phyloP scores from a whole-genome alignment of 2,113 vertebrate genomes.

The Ammodytes marinus region DNA sequence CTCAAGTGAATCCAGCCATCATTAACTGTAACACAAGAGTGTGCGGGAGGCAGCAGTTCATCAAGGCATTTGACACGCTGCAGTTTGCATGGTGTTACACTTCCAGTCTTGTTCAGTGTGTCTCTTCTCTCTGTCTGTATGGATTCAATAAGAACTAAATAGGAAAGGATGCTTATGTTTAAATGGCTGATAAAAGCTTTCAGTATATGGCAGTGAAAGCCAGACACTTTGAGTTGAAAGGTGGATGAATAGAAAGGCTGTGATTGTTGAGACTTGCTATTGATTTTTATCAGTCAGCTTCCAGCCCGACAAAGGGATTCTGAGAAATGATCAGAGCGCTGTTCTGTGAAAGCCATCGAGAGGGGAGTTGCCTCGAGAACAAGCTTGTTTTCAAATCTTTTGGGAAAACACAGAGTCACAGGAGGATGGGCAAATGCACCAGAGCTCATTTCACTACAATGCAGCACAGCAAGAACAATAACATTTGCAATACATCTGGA shows the following conservation, averaged over 20 bases:
- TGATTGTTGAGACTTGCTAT: slow-evolving; percentile 23
- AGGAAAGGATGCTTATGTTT: slow-evolving; percentile 8
- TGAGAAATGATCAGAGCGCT: slow-evolving; percentile 15
- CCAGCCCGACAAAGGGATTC: slow-evolving; percentile 21
- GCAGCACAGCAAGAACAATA: neutral
- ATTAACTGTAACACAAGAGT: too few species aligned
- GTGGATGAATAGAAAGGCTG: slow-evolving; percentile 13
- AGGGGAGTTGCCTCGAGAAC: slow-evolving; percentile 16
- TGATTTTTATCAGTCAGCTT: slow-evolving; percentile 35
- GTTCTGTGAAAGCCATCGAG: neutral
- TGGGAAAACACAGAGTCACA: neutral
- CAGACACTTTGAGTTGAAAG: slow-evolving; percentile 5
- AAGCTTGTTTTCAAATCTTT: slow-evolving; percentile 27
- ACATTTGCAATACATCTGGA: neutral
- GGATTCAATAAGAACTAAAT: slow-evolving; percentile 9
- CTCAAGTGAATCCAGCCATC: too few species aligned
- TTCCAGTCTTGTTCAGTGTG: neutral
- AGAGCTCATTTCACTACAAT: neutral
- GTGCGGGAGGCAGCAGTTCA: too few species aligned
- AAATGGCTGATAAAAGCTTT: slow-evolving; percentile 27
- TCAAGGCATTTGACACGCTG: too few species aligned
- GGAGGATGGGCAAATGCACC: neutral
- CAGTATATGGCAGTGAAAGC: neutral
- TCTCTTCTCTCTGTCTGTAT: neutral
- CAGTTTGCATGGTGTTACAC: neutral